phyloP scores from a whole-genome alignment of 1,140 invertebrate species.

The Ceratina australensis region DNA sequence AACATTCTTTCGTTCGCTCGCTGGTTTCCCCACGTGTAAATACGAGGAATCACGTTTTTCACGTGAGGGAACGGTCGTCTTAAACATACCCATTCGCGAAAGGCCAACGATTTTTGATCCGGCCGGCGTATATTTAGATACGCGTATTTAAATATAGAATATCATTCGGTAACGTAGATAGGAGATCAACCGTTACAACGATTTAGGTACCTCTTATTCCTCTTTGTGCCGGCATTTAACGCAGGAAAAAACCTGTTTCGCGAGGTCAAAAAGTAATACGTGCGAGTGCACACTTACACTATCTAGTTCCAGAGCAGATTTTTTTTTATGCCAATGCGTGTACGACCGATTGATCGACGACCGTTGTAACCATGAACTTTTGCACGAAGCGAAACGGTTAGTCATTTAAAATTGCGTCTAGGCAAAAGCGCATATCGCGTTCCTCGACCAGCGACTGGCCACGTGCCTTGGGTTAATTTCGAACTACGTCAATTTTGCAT shows the following conservation, averaged over 20 bases:
- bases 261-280: neutral
- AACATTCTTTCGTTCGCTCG: conserved; percentile 39
- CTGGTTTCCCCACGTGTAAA: neutral
- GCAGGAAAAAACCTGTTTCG: conserved; percentile 12
- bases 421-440: neutral
- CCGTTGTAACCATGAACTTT: conserved; percentile 40
- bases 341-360: neutral
- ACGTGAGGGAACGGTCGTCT: conserved; percentile 11
- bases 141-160: conserved; percentile 24
- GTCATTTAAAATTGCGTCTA: conserved; percentile 16
- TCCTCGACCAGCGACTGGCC: neutral
- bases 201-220: neutral
- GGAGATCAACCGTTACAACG: conserved; percentile 8
- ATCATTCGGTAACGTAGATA: neutral
- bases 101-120: conserved; percentile 23
- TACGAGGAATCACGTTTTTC: conserved; percentile 4
- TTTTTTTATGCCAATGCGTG: neutral
- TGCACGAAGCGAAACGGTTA: conserved; percentile 16
- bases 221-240: conserved; percentile 10
- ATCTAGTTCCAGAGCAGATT: neutral
- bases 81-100: conserved; percentile 24
- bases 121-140: neutral
- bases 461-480: conserved; percentile 26
- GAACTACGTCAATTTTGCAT: conserved; percentile 1
- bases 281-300: neutral